Percentiles rank a stretch among this genome's conserved stretches.
Evolutionary conservation across 2,113 vertebrate genomes (phyloP).

Genomic region (Eublepharis macularius): DNA sequence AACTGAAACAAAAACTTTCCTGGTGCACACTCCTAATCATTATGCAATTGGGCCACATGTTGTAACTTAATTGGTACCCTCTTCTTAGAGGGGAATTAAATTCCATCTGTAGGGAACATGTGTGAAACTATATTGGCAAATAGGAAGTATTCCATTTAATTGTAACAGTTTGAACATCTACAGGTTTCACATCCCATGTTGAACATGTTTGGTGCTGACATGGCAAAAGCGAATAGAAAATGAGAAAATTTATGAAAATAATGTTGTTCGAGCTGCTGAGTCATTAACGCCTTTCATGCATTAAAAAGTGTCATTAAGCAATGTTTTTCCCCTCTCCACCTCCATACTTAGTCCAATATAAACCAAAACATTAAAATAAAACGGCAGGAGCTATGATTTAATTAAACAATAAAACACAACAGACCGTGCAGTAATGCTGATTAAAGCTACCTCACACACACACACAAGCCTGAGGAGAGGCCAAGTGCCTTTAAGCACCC

Average conservation of each 20-base stretch:
- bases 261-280: not conserved
- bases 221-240: not conserved
- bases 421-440: not conserved
- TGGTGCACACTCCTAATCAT: no score
- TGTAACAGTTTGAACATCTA: not conserved
- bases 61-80: not conserved
- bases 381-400: slow-evolving; percentile 10
- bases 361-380: slow-evolving; percentile 12
- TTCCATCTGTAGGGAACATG: not conserved
- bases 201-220: not conserved
- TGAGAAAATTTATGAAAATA: not conserved
- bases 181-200: not conserved
- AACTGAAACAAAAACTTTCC: no score
- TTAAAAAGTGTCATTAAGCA: not conserved
- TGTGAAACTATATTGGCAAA: not conserved
- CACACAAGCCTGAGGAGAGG: not conserved
- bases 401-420: not conserved
- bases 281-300: not conserved
- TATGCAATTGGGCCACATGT: not conserved
- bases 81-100: not conserved
- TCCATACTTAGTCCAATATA: not conserved
- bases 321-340: not conserved
- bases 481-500: not conserved
- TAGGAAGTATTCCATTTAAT: not conserved
- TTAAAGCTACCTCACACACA: not conserved